Base-by-base conservation (phyloP, 1,140 invertebrate species). In the Homalodisca vitripennis region DNA sequence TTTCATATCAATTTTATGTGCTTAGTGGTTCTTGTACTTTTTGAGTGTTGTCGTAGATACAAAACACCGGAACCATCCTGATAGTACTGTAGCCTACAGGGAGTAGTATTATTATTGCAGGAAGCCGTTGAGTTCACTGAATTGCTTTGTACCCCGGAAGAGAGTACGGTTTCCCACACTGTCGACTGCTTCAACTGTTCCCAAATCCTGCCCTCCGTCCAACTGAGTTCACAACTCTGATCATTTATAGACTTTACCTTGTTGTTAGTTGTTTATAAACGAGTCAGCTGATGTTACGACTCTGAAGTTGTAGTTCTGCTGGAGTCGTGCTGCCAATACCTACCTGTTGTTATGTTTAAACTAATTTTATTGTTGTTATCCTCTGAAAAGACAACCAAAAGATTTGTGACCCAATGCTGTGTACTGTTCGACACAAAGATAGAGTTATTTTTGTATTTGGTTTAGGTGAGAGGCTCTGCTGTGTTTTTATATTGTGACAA, bases 281-380 rank as follows among this genome's bases (percentile, higher is more conserved):
- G 22, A 51, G 48, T 51, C 14, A 22, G n/a, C n/a, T n/a, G n/a
- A n/a, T n/a, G 48, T 3, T 22, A 51, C 48, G 48, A 51, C 48
- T 51, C 48, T 3, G 14, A 10, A 22, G 48, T 51, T 51, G 17
- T 20, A 22, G 17, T 51, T 51, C 3, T 51, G 3, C 22, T 3
- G 22, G 22, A n/a, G n/a, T n/a, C n/a, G n/a, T n/a, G n/a, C n/a
- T n/a, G n/a, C n/a, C n/a, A n/a, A n/a, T n/a, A n/a, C n/a, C n/a
- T n/a, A 10, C 48, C 48, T n/a, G 14, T 51, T 51, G 48, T 51
- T 51, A 51, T 51, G 48, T 51, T 51, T 51, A 51, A 51, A 51
- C 48, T 51, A 51, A 51, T 51, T 51, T 51, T 51, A 51, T 51
- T 51, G 22, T 51, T 51, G 48, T 51, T 51, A 51, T 51, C 22